Evolutionary conservation across 1,140 invertebrate genomes (phyloP), one percentile per base, ranked within the genome.

Genomic region (Drosophila serrata): DNA sequence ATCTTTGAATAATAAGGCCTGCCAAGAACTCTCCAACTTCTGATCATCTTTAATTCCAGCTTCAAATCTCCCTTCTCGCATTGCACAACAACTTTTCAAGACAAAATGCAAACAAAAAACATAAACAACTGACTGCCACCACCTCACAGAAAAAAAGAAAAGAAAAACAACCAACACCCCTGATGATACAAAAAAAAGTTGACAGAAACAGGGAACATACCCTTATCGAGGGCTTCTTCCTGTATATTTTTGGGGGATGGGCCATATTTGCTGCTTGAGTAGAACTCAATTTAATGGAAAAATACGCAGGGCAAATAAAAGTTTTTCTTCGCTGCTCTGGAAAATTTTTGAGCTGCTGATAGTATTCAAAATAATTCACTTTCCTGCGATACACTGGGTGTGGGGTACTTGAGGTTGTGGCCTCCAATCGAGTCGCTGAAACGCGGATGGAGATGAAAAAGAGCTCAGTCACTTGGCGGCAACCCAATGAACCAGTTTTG

Each of bases 231-330:
- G 64, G 56, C 49, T 69, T 27, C 53, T 67, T 51, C 64, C 19
- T 53, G 46, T 17, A n/a, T n/a, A 9, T 48, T 48, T 46, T 22
- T 6, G 43, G 31, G 49, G 70, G 70, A 11, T 40, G 60, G 33
- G 37, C 31, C 78, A 90, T 80, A 90, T 90, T 90, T 90, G 72
- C 79, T 79, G 86, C 86, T 86, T 73, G 86, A 90, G 65, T 90
- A 61, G 86, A 82, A 86, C 67, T 86, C 81, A 90, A 90, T 90
- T 90, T 90, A 90, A 90, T 90, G 86, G 86, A 90, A 90, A 90
- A 90, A 86, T 85, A 86, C 87, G 79, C 70, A 33, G 46, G 37
- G 45, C 65, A 81, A 90, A 86, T 81, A 90, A 86, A 90, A 90
- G 74, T 85, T 91, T 75, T 63, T 45, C 51, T 35, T 42, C 33